phyloP scores from a whole-genome alignment of 2,113 vertebrate species.

The Dipodomys spectabilis region DNA sequence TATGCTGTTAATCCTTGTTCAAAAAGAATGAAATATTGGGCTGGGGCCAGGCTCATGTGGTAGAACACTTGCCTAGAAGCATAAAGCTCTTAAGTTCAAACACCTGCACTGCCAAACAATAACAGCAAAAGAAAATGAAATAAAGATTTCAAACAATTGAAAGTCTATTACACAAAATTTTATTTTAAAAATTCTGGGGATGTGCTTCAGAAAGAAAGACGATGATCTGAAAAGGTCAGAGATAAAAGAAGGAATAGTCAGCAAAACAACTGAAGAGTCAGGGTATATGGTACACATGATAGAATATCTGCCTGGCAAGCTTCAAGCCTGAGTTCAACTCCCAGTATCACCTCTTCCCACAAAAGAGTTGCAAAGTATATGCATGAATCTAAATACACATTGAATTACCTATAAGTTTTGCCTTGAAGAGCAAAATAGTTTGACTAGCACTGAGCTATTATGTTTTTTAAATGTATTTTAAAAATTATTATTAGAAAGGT shows the following conservation, averaged over 20 bases:
- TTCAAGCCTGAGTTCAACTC: not conserved
- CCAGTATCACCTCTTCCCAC: not conserved
- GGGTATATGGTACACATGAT: not conserved
- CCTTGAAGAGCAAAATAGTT: conserved; percentile 29
- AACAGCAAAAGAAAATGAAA: not conserved
- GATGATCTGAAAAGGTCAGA: not conserved
- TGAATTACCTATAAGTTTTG: conserved; percentile 13
- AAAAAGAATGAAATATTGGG: not conserved
- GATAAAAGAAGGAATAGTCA: conserved; percentile 30
- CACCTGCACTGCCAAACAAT: too few relatives aligned
- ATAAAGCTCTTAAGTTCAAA: too few relatives aligned
- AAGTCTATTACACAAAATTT: conserved; percentile 32
- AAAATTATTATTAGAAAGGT: too few relatives aligned
- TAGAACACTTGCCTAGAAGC: too few relatives aligned
- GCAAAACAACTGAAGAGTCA: not conserved
- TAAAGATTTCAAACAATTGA: conserved; percentile 37
- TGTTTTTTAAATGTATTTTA: not conserved
- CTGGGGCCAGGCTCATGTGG: too few relatives aligned
- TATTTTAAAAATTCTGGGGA: conserved; percentile 12
- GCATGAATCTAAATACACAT: not conserved
- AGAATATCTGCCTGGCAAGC: not conserved
- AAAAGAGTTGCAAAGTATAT: not conserved
- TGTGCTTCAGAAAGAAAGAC: conserved; percentile 11
- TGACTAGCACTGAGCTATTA: not conserved
- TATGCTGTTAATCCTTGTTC: conserved; percentile 1